A percentile compares a stretch with the other conserved stretches of the same genome.
phyloP scores from a whole-genome alignment of 2,888 invertebrate species.

The Disparrhopalites patrizii region DNA sequence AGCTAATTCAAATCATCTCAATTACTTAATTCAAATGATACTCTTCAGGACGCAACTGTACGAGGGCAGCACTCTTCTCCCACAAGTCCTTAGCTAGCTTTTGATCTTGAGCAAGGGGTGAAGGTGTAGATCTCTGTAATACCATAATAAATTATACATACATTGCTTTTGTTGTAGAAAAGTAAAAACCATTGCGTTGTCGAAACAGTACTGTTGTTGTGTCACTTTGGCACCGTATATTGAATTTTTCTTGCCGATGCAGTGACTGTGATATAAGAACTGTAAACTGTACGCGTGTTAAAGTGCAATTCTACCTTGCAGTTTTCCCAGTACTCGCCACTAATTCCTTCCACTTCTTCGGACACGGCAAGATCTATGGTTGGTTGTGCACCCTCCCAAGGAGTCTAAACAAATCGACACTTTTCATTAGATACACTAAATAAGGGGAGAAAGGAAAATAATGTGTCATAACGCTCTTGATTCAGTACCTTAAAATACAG shows the following conservation, averaged over 20 bases:
- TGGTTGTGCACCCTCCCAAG: constrained; percentile 48
- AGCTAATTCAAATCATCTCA: too few species aligned
- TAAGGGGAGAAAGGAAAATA: not conserved
- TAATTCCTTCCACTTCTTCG: constrained; percentile 48
- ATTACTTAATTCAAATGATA: constrained; percentile 30
- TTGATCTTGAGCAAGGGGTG: constrained; percentile 41
- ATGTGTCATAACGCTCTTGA: not conserved
- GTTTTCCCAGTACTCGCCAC: constrained; percentile 50
- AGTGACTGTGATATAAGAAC: not conserved
- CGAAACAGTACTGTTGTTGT: not conserved
- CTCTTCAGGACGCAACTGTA: constrained; percentile 43
- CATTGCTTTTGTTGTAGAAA: not conserved
- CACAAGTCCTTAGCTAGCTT: constrained; percentile 45
- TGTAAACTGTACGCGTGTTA: not conserved
- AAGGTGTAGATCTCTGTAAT: constrained; percentile 28
- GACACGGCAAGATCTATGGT: constrained; percentile 48
- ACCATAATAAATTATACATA: not conserved
- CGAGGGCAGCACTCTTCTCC: constrained; percentile 45
- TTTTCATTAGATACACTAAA: not conserved
- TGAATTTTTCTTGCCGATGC: not conserved
- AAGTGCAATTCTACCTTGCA: constrained; percentile 45
- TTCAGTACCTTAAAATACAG: constrained; percentile 46
- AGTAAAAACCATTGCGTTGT: too few species aligned
- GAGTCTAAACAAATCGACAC: constrained; percentile 37
- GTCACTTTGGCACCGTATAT: not conserved